These are phyloP conservation scores for Octopus sinensis DNA, from an alignment of 1,140 invertebrate genomes.

Conservation along the genomic window DNA sequence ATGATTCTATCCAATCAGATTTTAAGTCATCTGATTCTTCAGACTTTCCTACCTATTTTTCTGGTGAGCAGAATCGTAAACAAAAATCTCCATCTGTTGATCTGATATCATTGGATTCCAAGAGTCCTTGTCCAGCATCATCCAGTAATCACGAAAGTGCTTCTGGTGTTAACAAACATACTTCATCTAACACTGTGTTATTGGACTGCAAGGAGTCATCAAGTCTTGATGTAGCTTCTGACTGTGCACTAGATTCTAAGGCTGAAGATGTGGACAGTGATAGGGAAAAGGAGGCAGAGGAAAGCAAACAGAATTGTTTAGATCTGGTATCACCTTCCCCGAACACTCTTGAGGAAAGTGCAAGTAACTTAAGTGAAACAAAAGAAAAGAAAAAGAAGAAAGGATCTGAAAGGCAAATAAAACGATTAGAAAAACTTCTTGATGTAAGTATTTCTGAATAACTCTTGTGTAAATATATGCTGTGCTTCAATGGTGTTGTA, in stretches of 20 bases:
- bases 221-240: neutral
- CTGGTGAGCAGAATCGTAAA: neutral
- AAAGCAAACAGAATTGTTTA: neutral
- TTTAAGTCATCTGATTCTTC: neutral
- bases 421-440: conserved; percentile 37
- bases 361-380: neutral
- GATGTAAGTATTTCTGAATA: conserved; percentile 27
- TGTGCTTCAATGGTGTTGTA: neutral
- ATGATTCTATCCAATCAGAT: neutral
- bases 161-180: neutral
- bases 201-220: neutral
- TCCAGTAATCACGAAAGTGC: neutral
- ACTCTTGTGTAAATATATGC: neutral
- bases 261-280: neutral
- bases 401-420: conserved; percentile 32
- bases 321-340: neutral
- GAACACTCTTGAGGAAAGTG: neutral
- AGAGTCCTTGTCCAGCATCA: neutral
- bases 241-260: neutral
- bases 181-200: neutral
- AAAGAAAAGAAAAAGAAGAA: conserved; percentile 22
- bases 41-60: neutral
- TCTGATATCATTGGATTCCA: neutral
- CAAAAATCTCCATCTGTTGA: neutral
- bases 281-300: neutral